Evolutionary conservation across 2,797 vertebrate genomes (phyloP).

Genomic region (Gambelia wislizenii): DNA sequence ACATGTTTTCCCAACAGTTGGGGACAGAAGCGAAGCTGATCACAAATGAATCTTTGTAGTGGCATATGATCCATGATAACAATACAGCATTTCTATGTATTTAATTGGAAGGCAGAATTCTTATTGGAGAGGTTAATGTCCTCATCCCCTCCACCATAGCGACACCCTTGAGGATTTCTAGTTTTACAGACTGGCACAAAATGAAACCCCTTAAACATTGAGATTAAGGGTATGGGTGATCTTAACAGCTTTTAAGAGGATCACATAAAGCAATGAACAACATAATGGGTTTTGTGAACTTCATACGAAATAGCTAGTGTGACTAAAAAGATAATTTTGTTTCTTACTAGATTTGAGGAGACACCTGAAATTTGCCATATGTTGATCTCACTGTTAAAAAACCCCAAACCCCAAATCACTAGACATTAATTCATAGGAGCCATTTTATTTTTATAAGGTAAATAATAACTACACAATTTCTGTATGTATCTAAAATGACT

Average conservation of each 20-base stretch:
- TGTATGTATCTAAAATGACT: background rate
- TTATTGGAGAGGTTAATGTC: too few relatives aligned
- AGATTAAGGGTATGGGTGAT: background rate
- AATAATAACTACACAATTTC: background rate
- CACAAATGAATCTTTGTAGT: background rate
- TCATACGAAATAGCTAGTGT: background rate
- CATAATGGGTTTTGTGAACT: background rate
- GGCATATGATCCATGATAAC: background rate
- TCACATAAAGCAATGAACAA: background rate
- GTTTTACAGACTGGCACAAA: background rate
- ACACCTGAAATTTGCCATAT: background rate
- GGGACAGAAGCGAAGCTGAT: background rate
- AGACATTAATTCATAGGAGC: background rate
- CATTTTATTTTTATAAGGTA: background rate
- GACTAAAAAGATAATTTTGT: background rate
- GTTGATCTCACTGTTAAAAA: background rate
- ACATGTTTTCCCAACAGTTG: background rate
- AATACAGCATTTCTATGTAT: background rate
- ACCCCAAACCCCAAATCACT: too few relatives aligned
- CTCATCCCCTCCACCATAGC: too few relatives aligned
- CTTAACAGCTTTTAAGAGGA: background rate
- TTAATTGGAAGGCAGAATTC: background rate
- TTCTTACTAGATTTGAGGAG: background rate
- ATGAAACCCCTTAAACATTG: background rate
- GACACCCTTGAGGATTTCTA: background rate